Evolutionary conservation across 1,140 invertebrate genomes (phyloP).

Genomic region (Pantala flavescens): DNA sequence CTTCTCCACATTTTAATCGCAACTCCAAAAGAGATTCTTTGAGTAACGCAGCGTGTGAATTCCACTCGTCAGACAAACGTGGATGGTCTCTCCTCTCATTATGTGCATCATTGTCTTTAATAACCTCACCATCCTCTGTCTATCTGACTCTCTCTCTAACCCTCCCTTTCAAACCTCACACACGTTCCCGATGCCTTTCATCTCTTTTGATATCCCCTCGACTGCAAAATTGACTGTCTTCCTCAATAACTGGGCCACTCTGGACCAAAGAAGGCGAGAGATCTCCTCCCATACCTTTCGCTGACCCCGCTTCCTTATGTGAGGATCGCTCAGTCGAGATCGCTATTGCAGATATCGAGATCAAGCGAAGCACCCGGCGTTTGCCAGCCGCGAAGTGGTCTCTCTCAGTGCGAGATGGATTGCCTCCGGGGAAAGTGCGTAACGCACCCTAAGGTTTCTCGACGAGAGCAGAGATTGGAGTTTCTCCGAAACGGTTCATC

Average conservation of each 20-base stretch:
- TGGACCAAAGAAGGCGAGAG: background rate
- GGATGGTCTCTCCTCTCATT: background rate
- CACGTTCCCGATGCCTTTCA: background rate
- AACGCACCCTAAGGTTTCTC: no score
- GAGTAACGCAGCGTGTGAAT: no score
- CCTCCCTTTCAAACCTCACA: background rate
- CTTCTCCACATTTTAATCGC: no score
- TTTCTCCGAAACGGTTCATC: no score
- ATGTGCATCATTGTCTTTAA: background rate
- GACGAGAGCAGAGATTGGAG: no score
- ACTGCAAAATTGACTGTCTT: conserved; percentile 6
- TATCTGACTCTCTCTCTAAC: background rate
- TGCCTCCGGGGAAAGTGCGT: no score
- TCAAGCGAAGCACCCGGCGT: no score
- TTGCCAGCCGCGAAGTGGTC: no score
- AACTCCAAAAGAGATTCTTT: no score
- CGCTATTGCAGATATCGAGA: no score
- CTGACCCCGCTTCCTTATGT: background rate
- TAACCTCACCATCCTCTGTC: background rate
- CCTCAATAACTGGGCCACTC: background rate
- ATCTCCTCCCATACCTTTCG: background rate
- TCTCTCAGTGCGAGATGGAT: no score
- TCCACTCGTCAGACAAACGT: no score
- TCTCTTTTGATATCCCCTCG: background rate
- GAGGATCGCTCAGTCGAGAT: background rate